Base-by-base conservation (phyloP, 2,888 invertebrate genomes). In the Reticulitermes lucifugus region DNA sequence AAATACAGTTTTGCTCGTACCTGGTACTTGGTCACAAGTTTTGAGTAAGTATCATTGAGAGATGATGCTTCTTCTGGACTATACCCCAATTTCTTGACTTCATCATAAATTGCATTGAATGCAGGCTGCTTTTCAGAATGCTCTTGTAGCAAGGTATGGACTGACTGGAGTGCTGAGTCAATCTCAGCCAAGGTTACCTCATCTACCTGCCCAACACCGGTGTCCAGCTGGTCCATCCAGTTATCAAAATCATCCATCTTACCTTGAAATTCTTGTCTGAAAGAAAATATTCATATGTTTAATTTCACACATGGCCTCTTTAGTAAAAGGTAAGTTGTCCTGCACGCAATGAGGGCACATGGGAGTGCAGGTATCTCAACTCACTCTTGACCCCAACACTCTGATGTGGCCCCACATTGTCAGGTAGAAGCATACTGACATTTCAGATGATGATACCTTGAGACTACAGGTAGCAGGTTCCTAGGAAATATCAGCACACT, bases 171-270 rank as follows among this genome's bases (percentile, higher is more conserved):
- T 60, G 95, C 94, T 0, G 94, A 93, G 88, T 97, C 96, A 0
- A 98, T 95, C 89, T 96, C 95, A 89, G 97, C 96, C 0, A 96
- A 93, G 87, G 94, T 94, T 0, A 98, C 94, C 90, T 96, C 96
- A 89, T 96, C 96, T 84, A 96, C 95, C 88, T 96, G 95, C 79
- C 94, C 94, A 41, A 95, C 93, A 88, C 95, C 95, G 59, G 94
- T 93, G 87, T 94, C 93, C 85, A 97, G 92, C 83, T 95, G 93
- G 35, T 95, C 94, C 90, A 97, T 94, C 96, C 97, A 97, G 87
- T 95, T 95, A 60, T 95, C 94, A 88, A 97, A 96, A 87, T 95
- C 95, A 1, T 94, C 93, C 86, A 97, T 92, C 90, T 96, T 96
- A 12, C 95, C 94, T 90, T 96, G 94, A 89, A 97, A 96, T 89